Conservation (phyloP, 2,113 vertebrate species). For the Mustelus asterias region DNA sequence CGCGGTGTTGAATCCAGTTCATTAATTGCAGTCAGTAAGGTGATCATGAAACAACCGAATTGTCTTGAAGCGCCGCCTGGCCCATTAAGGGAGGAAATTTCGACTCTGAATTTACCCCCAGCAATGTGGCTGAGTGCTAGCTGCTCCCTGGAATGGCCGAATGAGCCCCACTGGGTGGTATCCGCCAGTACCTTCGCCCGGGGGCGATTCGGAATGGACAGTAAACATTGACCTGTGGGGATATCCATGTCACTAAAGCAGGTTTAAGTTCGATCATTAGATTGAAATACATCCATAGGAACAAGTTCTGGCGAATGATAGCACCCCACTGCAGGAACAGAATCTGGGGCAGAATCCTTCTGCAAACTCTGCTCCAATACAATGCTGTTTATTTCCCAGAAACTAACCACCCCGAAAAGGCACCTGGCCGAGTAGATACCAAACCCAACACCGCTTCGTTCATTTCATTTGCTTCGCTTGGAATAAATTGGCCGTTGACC, state of each 20-base stretch:
- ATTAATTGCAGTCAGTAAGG: too few relatives aligned
- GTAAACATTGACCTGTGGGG: background rate
- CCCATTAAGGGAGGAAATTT: background rate
- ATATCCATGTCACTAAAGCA: background rate
- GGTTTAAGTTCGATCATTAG: background rate
- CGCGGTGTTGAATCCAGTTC: too few relatives aligned
- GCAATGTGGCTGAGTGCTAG: background rate
- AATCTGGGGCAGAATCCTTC: background rate
- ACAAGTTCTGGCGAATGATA: background rate
- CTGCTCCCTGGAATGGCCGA: background rate
- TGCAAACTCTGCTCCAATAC: background rate
- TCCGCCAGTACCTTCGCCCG: background rate
- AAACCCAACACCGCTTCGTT: background rate
- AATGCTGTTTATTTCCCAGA: background rate
- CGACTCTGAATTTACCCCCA: background rate
- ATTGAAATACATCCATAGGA: background rate
- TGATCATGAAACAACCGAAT: too few relatives aligned
- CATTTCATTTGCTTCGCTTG: background rate
- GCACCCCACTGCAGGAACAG: background rate
- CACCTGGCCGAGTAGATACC: background rate
- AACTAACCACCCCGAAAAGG: background rate
- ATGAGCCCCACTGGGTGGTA: background rate
- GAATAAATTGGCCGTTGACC: background rate
- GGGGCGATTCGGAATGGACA: background rate
- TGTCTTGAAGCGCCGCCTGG: background rate